Evolutionary conservation across 1,140 invertebrate species (phyloP).

Genomic region (Hylaeus anthracinus): DNA sequence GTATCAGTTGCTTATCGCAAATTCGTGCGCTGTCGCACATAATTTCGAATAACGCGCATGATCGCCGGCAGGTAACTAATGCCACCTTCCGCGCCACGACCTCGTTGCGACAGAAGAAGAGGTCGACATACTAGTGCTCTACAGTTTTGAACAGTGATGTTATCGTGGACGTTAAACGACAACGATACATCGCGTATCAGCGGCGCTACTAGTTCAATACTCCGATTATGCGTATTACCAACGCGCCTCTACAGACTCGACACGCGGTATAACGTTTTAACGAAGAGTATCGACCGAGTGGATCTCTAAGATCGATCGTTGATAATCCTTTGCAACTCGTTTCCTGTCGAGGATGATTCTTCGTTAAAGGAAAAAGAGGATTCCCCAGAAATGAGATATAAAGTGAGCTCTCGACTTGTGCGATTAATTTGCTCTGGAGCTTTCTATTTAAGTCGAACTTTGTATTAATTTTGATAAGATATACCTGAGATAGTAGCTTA

Average conservation of each 20-base stretch:
- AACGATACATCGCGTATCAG: background rate
- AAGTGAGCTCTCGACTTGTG: no score
- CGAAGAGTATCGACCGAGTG: background rate
- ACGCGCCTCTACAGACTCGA: background rate
- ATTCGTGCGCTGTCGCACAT: background rate
- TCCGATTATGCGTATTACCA: background rate
- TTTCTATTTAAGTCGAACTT: no score
- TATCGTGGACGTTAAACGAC: background rate
- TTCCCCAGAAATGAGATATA: background rate
- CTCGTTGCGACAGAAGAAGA: no score
- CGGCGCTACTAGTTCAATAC: background rate
- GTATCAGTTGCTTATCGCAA: background rate
- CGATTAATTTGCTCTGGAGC: no score
- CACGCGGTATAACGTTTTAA: background rate
- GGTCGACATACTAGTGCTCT: slow-evolving; percentile 15
- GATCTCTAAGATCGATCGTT: background rate
- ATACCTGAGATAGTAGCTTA: no score
- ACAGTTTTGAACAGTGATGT: background rate
- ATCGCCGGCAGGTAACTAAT: background rate
- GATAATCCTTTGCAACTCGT: background rate
- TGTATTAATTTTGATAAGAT: no score
- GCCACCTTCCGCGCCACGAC: background rate
- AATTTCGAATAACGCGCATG: background rate
- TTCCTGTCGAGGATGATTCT: background rate
- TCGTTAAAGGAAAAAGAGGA: background rate